Evolutionary conservation across 2,113 vertebrate genomes (phyloP).

Genomic region (Platysternon megacephalum): DNA sequence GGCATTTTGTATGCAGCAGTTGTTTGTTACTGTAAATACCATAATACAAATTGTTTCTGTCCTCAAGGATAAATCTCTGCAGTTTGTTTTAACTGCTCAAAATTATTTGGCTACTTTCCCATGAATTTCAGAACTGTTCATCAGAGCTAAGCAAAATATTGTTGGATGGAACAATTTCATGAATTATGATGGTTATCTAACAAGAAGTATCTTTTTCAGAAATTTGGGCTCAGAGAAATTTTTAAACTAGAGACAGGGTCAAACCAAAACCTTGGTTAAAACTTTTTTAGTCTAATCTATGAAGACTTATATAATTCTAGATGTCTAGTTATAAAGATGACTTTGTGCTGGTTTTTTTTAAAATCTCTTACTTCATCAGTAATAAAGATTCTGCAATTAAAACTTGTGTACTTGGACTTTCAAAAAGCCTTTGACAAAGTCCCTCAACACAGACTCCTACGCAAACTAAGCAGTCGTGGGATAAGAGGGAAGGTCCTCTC

Average conservation of each 20-base stretch:
- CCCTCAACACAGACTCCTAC: not conserved
- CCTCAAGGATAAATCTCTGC: not conserved
- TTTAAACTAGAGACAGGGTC: not conserved
- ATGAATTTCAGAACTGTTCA: not conserved
- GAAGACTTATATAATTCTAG: not conserved
- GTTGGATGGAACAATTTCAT: not conserved
- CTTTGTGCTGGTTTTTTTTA: slow-evolving; percentile 4
- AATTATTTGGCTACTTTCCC: slow-evolving; percentile 26
- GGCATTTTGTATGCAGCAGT: not conserved
- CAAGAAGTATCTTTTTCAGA: not conserved
- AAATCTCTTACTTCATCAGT: slow-evolving; percentile 4
- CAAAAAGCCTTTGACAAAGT: not conserved
- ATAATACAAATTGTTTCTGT: not conserved
- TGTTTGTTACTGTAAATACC: not conserved
- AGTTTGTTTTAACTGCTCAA: slow-evolving; percentile 14
- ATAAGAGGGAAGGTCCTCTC: not conserved
- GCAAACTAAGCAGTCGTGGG: not conserved
- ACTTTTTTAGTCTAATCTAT: not conserved
- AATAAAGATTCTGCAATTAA: slow-evolving; percentile 33
- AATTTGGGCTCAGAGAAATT: not conserved
- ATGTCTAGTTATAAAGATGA: not conserved
- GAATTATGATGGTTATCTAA: not conserved
- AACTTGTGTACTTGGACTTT: slow-evolving; percentile 24
- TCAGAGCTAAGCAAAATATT: not conserved
- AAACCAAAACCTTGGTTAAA: not conserved